phyloP scores from a whole-genome alignment of 2,888 invertebrate genomes.

The Zhuqinia jingwanae region DNA sequence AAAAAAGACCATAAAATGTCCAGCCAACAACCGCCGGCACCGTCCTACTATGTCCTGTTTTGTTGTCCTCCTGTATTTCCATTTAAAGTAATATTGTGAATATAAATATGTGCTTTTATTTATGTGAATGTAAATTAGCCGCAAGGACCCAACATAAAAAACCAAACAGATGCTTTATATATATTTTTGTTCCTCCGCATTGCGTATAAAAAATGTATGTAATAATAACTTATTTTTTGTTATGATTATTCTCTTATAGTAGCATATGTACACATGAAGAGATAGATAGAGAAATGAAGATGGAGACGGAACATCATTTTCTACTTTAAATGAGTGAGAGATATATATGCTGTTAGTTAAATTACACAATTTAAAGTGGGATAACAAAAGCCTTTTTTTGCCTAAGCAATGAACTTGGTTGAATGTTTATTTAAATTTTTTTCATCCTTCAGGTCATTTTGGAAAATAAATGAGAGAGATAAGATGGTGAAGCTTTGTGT shows the following conservation, averaged over 20 bases:
- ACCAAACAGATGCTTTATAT: slow-evolving; percentile 11
- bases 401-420: slow-evolving; percentile 41
- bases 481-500: neutral
- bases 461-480: neutral
- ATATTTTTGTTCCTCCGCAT: neutral
- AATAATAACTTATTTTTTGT: neutral
- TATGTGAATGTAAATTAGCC: slow-evolving; percentile 56
- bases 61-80: slow-evolving; percentile 32
- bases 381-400: slow-evolving; percentile 44
- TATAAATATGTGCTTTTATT: slow-evolving; percentile 32
- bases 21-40: slow-evolving; percentile 55
- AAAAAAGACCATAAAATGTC: slow-evolving; percentile 67
- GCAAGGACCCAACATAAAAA: slow-evolving; percentile 34
- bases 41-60: no score
- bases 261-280: neutral
- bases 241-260: slow-evolving; percentile 6
- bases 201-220: slow-evolving; percentile 6
- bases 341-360: slow-evolving; percentile 40
- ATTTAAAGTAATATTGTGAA: slow-evolving; percentile 48
- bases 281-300: neutral
- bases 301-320: neutral
- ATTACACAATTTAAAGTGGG: slow-evolving; percentile 40
- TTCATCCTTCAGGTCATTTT: slow-evolving; percentile 22
- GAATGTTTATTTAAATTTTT: slow-evolving; percentile 36
- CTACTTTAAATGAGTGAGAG: neutral